Evolutionary conservation across 2,888 invertebrate genomes (phyloP).

Genomic region (Tetropium fuscum): DNA sequence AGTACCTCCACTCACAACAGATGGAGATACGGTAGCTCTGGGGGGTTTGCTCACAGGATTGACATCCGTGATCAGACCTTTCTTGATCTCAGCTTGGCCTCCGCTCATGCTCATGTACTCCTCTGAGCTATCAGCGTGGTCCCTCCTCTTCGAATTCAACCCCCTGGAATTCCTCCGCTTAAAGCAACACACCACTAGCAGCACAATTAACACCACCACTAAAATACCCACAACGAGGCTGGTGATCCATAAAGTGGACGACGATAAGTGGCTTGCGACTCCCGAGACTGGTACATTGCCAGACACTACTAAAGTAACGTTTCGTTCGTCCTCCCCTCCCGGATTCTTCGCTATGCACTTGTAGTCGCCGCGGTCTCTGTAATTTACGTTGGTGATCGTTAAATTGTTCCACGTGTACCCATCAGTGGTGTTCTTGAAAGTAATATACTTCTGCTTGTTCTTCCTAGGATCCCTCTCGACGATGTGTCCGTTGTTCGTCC

Average conservation of each 20-base stretch:
- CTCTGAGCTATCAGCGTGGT: conserved; percentile 56
- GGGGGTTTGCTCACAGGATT: conserved; percentile 89
- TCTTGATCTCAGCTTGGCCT: conserved; percentile 86
- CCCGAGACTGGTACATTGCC: conserved; percentile 46
- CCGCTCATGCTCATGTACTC: conserved; percentile 78
- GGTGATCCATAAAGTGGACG: conserved; percentile 65
- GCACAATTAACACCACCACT: conserved; percentile 66
- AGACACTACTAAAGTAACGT: conserved; percentile 72
- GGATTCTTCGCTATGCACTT: conserved; percentile 84
- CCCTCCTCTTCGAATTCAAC: conserved; percentile 53
- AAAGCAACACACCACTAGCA: conserved; percentile 63
- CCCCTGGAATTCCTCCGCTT: conserved; percentile 54
- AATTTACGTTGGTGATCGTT: conserved; percentile 67
- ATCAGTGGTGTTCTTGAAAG: conserved; percentile 52
- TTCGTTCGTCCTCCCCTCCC: conserved; percentile 83
- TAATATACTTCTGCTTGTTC: conserved; percentile 65
- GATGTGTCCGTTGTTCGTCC: conserved; percentile 77
- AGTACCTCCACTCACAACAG: conserved; percentile 79
- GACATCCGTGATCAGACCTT: conserved; percentile 84
- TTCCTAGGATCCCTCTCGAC: conserved; percentile 69
- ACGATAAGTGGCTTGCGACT: conserved; percentile 49
- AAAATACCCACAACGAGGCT: conserved; percentile 66
- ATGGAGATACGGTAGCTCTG: conserved; percentile 80
- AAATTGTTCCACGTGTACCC: conserved; percentile 71
- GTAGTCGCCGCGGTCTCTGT: conserved; percentile 69